Evolutionary conservation across 2,113 vertebrate genomes (phyloP).

Genomic region (Scytalopus superciliaris): DNA sequence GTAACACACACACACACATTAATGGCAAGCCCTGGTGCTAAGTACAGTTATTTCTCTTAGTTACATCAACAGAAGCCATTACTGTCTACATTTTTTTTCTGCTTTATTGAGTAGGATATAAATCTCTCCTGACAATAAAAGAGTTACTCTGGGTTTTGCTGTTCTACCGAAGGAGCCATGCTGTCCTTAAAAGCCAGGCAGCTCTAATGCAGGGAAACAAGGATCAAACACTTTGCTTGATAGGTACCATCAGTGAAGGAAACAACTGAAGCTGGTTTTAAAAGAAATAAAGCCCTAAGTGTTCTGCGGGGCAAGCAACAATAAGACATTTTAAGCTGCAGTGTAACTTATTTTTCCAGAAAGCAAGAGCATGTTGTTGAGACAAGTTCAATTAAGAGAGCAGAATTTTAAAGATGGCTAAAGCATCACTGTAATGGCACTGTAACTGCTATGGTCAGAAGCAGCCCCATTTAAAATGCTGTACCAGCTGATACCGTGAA

Average conservation of each 20-base stretch:
- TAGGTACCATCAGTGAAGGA: not conserved
- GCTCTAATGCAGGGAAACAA: not conserved
- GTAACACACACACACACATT: not conserved
- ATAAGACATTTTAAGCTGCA: not conserved
- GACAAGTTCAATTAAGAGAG: slow-evolving; percentile 2
- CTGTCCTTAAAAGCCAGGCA: slow-evolving; percentile 12
- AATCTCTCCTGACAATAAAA: not conserved
- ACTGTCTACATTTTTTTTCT: not conserved
- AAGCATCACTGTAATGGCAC: not conserved
- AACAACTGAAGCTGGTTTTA: not conserved
- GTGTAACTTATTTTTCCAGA: not conserved
- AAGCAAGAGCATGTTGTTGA: not conserved
- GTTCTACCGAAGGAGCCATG: rapidly evolving
- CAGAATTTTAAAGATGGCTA: not conserved
- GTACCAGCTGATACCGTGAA: not conserved
- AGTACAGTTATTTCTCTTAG: not conserved
- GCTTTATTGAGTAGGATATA: not conserved
- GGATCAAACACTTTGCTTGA: not conserved
- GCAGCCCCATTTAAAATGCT: not conserved
- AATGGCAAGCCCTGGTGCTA: not conserved
- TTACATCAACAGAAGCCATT: not conserved
- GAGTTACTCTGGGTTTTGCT: not conserved
- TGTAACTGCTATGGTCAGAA: not conserved
- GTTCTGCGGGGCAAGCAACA: not conserved
- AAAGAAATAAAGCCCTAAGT: not conserved